Evolutionary conservation across 2,797 vertebrate species (phyloP).

Genomic region (Manis crassicaudata): DNA sequence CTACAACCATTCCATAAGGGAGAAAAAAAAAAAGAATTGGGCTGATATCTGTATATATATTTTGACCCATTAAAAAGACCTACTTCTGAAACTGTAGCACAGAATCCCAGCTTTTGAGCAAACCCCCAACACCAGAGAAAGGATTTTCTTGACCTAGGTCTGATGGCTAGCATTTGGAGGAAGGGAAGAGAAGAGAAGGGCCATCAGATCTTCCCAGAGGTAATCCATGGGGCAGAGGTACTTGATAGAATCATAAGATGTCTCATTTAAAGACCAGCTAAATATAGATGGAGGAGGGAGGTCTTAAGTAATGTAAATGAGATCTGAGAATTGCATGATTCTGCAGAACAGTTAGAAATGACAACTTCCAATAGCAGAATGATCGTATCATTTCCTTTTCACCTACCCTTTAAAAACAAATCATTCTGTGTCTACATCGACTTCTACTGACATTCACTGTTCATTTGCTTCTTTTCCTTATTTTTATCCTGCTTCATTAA

Average conservation of each 20-base stretch:
- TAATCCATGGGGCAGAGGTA: not conserved
- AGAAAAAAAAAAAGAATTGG: not conserved
- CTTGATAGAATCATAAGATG: not conserved
- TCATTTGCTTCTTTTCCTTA: not conserved
- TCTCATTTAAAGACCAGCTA: not conserved
- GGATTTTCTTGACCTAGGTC: not conserved
- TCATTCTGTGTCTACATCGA: not conserved
- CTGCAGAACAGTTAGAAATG: not conserved
- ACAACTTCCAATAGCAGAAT: not conserved
- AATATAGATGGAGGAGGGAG: not conserved
- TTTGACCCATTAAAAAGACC: not conserved
- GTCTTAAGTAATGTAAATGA: not conserved
- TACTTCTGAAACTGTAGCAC: not conserved
- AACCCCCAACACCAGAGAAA: not conserved
- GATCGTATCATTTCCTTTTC: conserved; percentile 18
- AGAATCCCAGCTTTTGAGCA: not conserved
- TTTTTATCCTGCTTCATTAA: not conserved
- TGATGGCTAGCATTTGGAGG: not conserved
- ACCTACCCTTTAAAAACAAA: not conserved
- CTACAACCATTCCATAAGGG: not conserved
- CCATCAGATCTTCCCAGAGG: not conserved
- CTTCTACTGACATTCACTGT: not conserved
- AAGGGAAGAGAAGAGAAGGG: not conserved
- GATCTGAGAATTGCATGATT: not conserved
- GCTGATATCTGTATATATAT: not conserved